phyloP scores from a whole-genome alignment of 2,888 invertebrate species.

The Quadriops clusia region DNA sequence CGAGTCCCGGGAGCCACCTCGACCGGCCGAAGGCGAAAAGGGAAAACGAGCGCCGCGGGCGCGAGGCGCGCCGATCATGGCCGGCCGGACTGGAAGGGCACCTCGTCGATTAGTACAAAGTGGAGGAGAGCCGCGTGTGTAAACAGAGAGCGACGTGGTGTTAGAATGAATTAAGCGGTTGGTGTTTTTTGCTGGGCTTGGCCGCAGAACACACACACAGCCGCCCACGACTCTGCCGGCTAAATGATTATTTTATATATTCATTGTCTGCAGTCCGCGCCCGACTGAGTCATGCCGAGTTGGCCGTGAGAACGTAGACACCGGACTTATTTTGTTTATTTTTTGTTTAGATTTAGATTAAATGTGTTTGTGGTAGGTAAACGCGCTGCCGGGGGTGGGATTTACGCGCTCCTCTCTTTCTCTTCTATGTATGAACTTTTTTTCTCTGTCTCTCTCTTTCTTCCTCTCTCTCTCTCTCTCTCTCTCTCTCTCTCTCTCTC shows the following conservation, averaged over 20 bases:
- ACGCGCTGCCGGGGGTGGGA: slow-evolving; percentile 16
- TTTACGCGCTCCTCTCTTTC: slow-evolving; percentile 10
- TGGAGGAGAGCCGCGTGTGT: too few species aligned
- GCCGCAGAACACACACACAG: slow-evolving; percentile 23
- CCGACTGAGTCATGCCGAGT: slow-evolving; percentile 41
- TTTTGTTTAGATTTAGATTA: slow-evolving; percentile 21
- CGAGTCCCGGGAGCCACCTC: too few species aligned
- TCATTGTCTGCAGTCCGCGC: slow-evolving; percentile 45
- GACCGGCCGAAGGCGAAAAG: too few species aligned
- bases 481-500: too few species aligned
- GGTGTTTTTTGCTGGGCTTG: slow-evolving; percentile 22
- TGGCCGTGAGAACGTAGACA: slow-evolving; percentile 24
- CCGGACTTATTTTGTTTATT: slow-evolving; percentile 17
- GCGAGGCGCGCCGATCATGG: too few species aligned
- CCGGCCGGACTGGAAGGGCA: too few species aligned
- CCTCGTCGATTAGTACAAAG: too few species aligned
- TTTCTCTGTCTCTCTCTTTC: slow-evolving; percentile 8
- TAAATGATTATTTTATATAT: slow-evolving; percentile 26
- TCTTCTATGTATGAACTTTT: too few species aligned
- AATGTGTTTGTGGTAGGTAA: slow-evolving; percentile 20
- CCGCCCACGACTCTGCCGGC: slow-evolving; percentile 23
- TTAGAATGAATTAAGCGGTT: too few species aligned
- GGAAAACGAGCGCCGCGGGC: too few species aligned
- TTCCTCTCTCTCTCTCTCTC: slow-evolving; percentile 18
- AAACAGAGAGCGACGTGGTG: too few species aligned